These are phyloP conservation scores for Hyphantria cunea DNA, from an alignment of 1,140 invertebrate species.

Conservation along the genomic window DNA sequence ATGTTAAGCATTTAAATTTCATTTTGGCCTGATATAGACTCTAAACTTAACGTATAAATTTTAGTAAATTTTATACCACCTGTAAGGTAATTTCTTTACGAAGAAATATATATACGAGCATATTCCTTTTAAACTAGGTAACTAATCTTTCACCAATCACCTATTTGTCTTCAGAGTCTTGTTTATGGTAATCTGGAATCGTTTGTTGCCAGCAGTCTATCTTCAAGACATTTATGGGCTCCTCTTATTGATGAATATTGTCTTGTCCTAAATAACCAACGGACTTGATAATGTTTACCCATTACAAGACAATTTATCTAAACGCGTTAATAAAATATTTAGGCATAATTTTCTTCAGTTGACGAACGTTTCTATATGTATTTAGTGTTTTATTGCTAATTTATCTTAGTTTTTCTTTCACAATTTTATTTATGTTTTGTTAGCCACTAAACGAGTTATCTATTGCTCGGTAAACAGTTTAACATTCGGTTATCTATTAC, in stretches of 20 bases:
- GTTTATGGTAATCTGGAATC: background rate
- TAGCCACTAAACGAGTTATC: too few species aligned
- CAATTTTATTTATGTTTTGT: too few species aligned
- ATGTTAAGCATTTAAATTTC: too few species aligned
- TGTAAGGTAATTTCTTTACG: background rate
- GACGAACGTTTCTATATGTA: too few species aligned
- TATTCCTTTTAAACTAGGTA: background rate
- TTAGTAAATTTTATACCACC: too few species aligned
- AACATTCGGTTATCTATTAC: too few species aligned
- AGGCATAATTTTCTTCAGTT: too few species aligned
- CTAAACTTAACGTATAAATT: too few species aligned
- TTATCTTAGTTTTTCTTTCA: too few species aligned
- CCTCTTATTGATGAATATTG: background rate
- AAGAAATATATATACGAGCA: background rate
- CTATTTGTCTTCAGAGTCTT: background rate
- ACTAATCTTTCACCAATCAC: background rate
- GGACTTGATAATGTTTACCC: background rate
- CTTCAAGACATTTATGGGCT: background rate
- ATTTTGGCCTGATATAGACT: too few species aligned
- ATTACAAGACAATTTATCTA: background rate
- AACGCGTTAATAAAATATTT: background rate
- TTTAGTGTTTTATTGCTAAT: too few species aligned
- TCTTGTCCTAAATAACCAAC: conserved; percentile 1
- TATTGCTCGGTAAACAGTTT: too few species aligned
- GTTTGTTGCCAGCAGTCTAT: background rate